Base-by-base conservation (phyloP, 2,888 invertebrate species). In the Enchytraeus crypticus region DNA sequence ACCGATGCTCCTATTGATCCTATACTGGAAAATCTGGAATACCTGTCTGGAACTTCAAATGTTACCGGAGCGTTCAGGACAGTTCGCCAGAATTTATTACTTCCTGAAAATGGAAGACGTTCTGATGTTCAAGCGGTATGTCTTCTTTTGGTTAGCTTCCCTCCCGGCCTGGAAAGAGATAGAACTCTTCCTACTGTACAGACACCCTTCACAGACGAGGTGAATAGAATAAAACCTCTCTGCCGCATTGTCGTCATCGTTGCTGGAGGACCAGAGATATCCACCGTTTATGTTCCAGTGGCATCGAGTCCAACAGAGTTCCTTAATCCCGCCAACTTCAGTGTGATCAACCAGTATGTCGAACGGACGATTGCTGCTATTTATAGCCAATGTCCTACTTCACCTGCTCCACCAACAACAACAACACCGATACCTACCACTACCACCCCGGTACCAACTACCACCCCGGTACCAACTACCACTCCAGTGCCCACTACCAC, bases 51-150 rank as follows among this genome's bases (percentile, higher is more conserved):
- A 38, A 46, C 29, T 11, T 57, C 57, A 4, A 57, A 57, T 29
- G 57, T 57, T 29, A n/a, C 57, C 5, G 57, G 46, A 8, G 57
- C 57, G 21, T 57, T 57, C 30, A 27, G 46, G 3, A 46, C 46
- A 29, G 30, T 21, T n/a, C 43, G 43, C 18, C n/a, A 26, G 14
- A 14, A n/a, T 18, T 4, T 57, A 18, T 32, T 57, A 14, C 14
- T 29, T 14, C 27, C 57, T n/a, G 57, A 5, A n/a, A 57, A 57
- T 33, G 57, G 57, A 29, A 29, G 46, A 27, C 27, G 57, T 23
- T 1, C 3, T 33, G 46, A 32, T 27, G 47, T 47, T n/a, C 57
- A 43, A 29, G 46, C 45, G 45, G 32, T 57, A 27, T 57, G 57
- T 29, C 4, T 57, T 5, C 21, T 57, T 11, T 2, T 57, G 5